Evolutionary conservation across 2,113 vertebrate species (phyloP).

Genomic region (Platysternon megacephalum): DNA sequence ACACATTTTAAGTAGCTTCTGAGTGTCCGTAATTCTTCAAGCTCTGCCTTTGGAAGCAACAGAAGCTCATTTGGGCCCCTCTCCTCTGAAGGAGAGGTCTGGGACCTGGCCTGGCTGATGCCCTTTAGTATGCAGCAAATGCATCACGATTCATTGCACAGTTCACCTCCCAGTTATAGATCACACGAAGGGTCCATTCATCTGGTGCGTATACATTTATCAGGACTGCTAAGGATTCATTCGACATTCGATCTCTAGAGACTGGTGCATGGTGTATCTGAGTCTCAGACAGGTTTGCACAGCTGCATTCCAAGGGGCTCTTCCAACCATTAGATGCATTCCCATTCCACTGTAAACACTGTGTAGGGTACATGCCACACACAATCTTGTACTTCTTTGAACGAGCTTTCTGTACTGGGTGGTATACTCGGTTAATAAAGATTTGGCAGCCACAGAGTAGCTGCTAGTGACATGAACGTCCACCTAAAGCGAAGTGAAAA

Average conservation of each 20-base stretch:
- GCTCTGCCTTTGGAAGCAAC: constrained; percentile 18
- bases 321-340: neutral
- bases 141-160: constrained; percentile 22
- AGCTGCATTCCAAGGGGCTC: neutral
- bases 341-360: neutral
- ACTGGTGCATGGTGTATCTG: neutral
- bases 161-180: constrained; percentile 52
- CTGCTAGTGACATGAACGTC: constrained; percentile 35
- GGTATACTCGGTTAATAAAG: constrained; percentile 42
- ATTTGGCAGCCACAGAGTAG: constrained; percentile 38
- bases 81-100: constrained; percentile 18
- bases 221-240: neutral
- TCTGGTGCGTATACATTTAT: neutral
- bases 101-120: constrained; percentile 29
- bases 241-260: neutral
- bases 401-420: constrained; percentile 26
- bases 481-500: constrained; percentile 53
- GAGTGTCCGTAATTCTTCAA: constrained; percentile 26
- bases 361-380: neutral
- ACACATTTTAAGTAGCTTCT: neutral
- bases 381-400: constrained; percentile 8
- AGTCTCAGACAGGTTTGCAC: neutral
- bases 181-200: neutral
- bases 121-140: constrained; percentile 29
- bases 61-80: neutral